A percentile compares a stretch with the other conserved stretches of the same genome.
phyloP scores from a whole-genome alignment of 2,888 invertebrate genomes.

The Psococerastis gibbosa region DNA sequence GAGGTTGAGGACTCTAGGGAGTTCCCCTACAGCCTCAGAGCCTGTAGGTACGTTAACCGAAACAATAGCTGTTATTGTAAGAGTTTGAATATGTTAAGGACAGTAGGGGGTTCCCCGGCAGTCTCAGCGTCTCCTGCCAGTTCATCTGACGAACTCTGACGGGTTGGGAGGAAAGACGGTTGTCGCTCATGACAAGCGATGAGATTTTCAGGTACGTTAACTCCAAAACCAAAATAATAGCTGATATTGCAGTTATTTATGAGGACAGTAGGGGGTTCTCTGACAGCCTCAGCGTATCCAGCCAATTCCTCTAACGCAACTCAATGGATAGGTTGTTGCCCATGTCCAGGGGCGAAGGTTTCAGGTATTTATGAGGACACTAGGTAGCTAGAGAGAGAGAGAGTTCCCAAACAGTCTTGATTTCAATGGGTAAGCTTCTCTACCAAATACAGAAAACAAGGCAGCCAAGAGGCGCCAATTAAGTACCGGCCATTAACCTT shows the following conservation, averaged over 20 bases:
- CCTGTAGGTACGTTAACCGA: too few species aligned
- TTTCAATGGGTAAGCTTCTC: too few species aligned
- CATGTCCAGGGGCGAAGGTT: constrained; percentile 70
- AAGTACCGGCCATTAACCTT: too few species aligned
- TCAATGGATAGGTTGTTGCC: constrained; percentile 84
- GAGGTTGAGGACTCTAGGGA: background rate
- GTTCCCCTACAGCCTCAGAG: background rate
- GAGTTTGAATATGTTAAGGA: too few species aligned
- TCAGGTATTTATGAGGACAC: too few species aligned
- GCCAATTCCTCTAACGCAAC: constrained; percentile 64
- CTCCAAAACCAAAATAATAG: too few species aligned
- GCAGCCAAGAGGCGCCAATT: too few species aligned
- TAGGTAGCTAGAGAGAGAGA: too few species aligned
- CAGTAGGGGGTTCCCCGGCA: constrained; percentile 80
- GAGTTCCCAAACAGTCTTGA: too few species aligned
- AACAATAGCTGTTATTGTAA: too few species aligned
- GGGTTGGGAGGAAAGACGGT: constrained; percentile 74
- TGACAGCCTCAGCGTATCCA: constrained; percentile 64
- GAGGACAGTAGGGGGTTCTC: constrained; percentile 83
- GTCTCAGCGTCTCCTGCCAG: constrained; percentile 56
- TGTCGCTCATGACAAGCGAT: constrained; percentile 75
- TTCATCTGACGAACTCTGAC: constrained; percentile 75
- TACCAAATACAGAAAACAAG: too few species aligned
- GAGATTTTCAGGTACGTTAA: constrained; percentile 69
- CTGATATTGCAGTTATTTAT: too few species aligned